Conservation (phyloP, 2,797 vertebrate species). For the Aplochiton taeniatus region DNA sequence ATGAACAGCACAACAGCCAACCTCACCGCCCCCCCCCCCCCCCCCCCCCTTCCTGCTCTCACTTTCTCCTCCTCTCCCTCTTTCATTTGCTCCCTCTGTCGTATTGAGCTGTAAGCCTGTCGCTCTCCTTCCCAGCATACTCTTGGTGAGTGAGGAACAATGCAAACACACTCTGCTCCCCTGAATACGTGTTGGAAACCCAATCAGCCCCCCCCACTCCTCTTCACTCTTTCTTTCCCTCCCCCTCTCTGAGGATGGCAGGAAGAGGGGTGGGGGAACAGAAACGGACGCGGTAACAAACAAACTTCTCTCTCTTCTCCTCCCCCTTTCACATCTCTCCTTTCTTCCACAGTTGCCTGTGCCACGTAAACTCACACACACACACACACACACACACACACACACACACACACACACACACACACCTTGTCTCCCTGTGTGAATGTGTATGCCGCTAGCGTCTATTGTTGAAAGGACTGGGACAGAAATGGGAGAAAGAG, state of each 20-base stretch:
- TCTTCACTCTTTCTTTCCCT: conserved; percentile 56
- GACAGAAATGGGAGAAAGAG: conserved; percentile 39
- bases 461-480: conserved; percentile 49
- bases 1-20: conserved; percentile 51
- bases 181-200: conserved; percentile 74
- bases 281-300: conserved; percentile 46
- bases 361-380: conserved; percentile 30
- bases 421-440: conserved; percentile 20
- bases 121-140: conserved; percentile 61
- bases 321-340: conserved; percentile 32
- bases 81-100: conserved; percentile 40
- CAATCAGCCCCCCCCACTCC: conserved; percentile 66
- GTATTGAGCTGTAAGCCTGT: conserved; percentile 64
- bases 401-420: conserved; percentile 10
- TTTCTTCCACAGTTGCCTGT: conserved; percentile 33
- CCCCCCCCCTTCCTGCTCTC: conserved; percentile 36
- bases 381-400: conserved; percentile 26
- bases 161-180: conserved; percentile 64
- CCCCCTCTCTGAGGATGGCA: conserved; percentile 23
- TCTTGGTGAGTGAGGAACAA: conserved; percentile 59
- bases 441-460: conserved; percentile 34
- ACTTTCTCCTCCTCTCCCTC: conserved; percentile 45
- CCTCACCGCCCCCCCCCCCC: conserved; percentile 22
- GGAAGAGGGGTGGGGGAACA: conserved; percentile 19
- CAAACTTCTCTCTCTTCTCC: conserved; percentile 53